phyloP scores from a whole-genome alignment of 2,888 invertebrate species.

The Drosophila leonis region DNA sequence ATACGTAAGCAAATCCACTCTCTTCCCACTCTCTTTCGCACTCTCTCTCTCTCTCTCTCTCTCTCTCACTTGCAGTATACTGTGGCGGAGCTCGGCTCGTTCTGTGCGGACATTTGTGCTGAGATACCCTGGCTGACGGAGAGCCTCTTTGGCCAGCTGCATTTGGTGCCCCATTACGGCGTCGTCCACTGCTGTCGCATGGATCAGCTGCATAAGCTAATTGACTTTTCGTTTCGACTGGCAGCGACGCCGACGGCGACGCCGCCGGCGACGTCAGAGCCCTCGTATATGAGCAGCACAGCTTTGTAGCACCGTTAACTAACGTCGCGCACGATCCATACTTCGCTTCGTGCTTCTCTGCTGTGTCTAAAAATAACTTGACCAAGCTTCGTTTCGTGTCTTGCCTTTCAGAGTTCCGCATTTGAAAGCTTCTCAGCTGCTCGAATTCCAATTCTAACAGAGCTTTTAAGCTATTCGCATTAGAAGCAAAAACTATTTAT shows the following conservation, averaged over 20 bases:
- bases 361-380: neutral
- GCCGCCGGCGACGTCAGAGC: neutral
- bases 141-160: conserved; percentile 41
- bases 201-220: conserved; percentile 35
- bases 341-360: neutral
- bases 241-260: neutral
- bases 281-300: neutral
- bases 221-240: conserved; percentile 24
- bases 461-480: neutral
- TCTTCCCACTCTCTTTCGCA: neutral
- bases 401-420: neutral
- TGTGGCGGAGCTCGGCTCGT: conserved; percentile 23
- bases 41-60: neutral
- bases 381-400: neutral
- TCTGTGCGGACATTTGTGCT: conserved; percentile 45
- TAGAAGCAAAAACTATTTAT: neutral
- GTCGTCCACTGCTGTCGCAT: conserved; percentile 50
- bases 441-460: neutral
- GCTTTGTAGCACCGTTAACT: neutral
- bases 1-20: conserved; percentile 43
- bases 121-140: conserved; percentile 51
- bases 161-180: conserved; percentile 46
- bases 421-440: neutral
- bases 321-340: neutral
- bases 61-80: conserved; percentile 22